Evolutionary conservation across 1,140 invertebrate species (phyloP).

Genomic region (Pteromalus puparum): DNA sequence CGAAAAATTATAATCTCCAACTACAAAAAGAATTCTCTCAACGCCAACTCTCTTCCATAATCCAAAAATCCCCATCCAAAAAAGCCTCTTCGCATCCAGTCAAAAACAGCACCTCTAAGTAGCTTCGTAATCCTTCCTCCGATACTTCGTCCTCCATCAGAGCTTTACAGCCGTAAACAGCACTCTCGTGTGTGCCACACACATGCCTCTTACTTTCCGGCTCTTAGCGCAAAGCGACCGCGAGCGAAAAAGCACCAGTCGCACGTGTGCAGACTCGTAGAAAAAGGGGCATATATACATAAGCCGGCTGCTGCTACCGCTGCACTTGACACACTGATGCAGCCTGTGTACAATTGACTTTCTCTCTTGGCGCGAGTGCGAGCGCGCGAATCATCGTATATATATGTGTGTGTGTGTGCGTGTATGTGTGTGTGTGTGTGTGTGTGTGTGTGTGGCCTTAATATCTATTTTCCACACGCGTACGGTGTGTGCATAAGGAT

Average conservation of each 20-base stretch:
- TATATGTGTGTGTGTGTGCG: conserved; percentile 14
- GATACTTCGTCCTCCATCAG: neutral
- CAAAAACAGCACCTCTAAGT: neutral
- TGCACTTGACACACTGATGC: conserved; percentile 44
- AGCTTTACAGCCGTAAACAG: neutral
- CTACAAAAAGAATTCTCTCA: no score
- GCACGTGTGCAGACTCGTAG: neutral
- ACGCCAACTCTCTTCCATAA: no score
- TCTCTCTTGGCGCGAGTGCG: conserved; percentile 39
- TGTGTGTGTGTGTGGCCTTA: conserved; percentile 32
- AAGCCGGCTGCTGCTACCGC: neutral
- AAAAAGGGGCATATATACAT: conserved; percentile 14
- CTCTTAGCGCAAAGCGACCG: neutral
- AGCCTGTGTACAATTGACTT: conserved; percentile 41
- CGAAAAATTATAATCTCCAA: no score
- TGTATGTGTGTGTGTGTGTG: no score
- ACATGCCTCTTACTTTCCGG: conserved; percentile 45
- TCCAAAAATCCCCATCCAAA: no score
- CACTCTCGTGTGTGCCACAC: neutral
- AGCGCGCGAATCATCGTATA: conserved; percentile 37
- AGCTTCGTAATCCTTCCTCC: neutral
- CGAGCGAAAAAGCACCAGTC: neutral
- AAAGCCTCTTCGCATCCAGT: no score
- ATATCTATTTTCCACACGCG: conserved; percentile 26
- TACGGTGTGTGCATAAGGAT: neutral